Base-by-base conservation (phyloP, 2,888 invertebrate genomes). In the Perizoma affinitatum region DNA sequence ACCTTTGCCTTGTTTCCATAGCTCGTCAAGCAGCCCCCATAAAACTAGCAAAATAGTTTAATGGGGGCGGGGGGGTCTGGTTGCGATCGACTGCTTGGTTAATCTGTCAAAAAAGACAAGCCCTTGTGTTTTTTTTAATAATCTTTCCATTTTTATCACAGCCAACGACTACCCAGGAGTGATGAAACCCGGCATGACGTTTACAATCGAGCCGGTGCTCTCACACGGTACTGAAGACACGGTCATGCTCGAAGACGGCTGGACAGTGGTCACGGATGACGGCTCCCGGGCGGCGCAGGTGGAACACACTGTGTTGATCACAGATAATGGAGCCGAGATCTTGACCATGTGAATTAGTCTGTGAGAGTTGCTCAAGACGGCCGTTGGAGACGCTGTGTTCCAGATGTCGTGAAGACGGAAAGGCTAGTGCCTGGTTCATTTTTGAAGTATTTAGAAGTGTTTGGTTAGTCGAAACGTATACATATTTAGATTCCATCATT, bases 141-240 rank as follows among this genome's bases (percentile, higher is more conserved):
- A 5, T n/a, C 11, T 5, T 69, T 64, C 54, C 62, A 68, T 56
- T 57, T 51, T 54, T 6, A 33, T 84, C 82, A 55, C 76, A 96
- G 96, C 88, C 68, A 96, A 96, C 76, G 78, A 93, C 54, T 91
- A 93, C 70, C 93, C 94, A 0, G 96, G 96, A 0, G 76, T 83
- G 51, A 98, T 98, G 98, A 80, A 93, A 70, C 86, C 96, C 4
- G 98, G 98, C n/a, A 98, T 98, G 97, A 96, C 97, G 0, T 98
- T 99, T 78, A 99, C 98, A 0, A 96, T 99, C 74, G 98, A 99
- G 79, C 99, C 99, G 7, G 95, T 96, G 6, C 78, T 99, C 10
- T 95, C 96, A 1, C 96, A 97, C 70, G 98, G 98, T 0, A 87
- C 86, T 0, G 92, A 93, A 45, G 90, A 95, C 57, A 92, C 96